A percentile compares a stretch with the other conserved stretches of the same genome.
These are phyloP conservation scores for Drosophila sucinea DNA, from an alignment of 1,140 invertebrate species.

Conservation along the genomic window DNA sequence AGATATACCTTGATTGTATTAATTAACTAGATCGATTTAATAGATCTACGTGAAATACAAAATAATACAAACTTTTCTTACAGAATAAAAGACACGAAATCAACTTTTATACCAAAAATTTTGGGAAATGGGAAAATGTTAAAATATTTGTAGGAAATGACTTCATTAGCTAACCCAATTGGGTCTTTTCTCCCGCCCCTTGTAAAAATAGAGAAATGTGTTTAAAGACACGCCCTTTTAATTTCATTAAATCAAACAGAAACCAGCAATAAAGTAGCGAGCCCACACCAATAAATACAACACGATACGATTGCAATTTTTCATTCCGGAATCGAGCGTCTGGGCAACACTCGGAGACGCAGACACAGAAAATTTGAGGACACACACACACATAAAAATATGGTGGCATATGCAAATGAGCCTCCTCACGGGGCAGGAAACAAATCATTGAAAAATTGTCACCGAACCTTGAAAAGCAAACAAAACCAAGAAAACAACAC, in stretches of 20 bases:
- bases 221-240: conserved; percentile 58
- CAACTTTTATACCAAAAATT: background rate
- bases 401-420: conserved; percentile 80
- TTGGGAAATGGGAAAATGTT: background rate
- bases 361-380: conserved; percentile 8
- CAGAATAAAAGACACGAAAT: too few species aligned
- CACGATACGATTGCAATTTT: conserved; percentile 73
- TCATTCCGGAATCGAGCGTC: conserved; percentile 41
- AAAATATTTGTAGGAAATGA: background rate
- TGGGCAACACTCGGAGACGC: conserved; percentile 10
- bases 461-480: conserved; percentile 66
- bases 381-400: conserved; percentile 51
- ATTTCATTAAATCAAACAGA: conserved; percentile 66
- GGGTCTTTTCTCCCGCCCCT: background rate
- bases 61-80: too few species aligned
- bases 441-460: conserved; percentile 83
- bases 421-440: conserved; percentile 53
- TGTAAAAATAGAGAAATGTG: conserved; percentile 25
- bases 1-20: too few species aligned
- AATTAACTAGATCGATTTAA: too few species aligned
- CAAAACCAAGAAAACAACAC: conserved; percentile 27
- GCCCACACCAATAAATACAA: conserved; percentile 42
- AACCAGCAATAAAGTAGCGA: conserved; percentile 31
- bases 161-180: background rate
- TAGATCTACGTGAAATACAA: too few species aligned